A percentile compares a stretch with the other conserved stretches of the same genome.
Evolutionary conservation across 2,888 invertebrate species (phyloP).

Genomic region (Lasioglossum calceatum): DNA sequence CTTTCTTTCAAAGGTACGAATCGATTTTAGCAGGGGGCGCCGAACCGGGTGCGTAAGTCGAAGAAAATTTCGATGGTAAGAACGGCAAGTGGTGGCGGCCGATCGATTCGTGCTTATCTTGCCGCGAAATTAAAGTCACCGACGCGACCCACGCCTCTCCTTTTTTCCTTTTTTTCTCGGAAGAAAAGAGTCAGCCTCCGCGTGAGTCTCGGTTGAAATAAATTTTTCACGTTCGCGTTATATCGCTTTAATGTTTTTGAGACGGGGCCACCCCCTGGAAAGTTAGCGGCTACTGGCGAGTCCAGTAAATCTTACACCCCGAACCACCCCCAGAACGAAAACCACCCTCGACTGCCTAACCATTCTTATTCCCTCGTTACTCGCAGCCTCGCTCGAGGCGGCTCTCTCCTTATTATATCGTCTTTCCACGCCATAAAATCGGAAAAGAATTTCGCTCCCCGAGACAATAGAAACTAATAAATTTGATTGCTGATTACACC

Average conservation of each 20-base stretch:
- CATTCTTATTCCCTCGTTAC: slow-evolving; percentile 84
- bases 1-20: slow-evolving; percentile 64
- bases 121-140: neutral
- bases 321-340: slow-evolving; percentile 61
- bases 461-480: slow-evolving; percentile 85
- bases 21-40: slow-evolving; percentile 65
- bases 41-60: slow-evolving; percentile 12
- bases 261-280: slow-evolving; percentile 71
- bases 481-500: slow-evolving; percentile 84
- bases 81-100: neutral
- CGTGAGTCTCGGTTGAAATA: slow-evolving; percentile 13
- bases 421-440: slow-evolving; percentile 85
- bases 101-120: slow-evolving; percentile 11
- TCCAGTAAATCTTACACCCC: slow-evolving; percentile 81
- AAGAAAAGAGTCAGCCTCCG: neutral
- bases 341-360: slow-evolving; percentile 74
- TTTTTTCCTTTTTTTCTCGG: neutral
- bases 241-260: slow-evolving; percentile 79
- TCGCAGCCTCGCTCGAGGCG: slow-evolving; percentile 81
- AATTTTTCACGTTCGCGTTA: slow-evolving; percentile 65
- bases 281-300: slow-evolving; percentile 81
- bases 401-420: slow-evolving; percentile 84
- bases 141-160: neutral
- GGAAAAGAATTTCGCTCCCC: slow-evolving; percentile 83
- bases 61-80: slow-evolving; percentile 8